Evolutionary conservation across 35 echinoderm and acorn worm species (phyloP).

Genomic region (Patiria miniata): DNA sequence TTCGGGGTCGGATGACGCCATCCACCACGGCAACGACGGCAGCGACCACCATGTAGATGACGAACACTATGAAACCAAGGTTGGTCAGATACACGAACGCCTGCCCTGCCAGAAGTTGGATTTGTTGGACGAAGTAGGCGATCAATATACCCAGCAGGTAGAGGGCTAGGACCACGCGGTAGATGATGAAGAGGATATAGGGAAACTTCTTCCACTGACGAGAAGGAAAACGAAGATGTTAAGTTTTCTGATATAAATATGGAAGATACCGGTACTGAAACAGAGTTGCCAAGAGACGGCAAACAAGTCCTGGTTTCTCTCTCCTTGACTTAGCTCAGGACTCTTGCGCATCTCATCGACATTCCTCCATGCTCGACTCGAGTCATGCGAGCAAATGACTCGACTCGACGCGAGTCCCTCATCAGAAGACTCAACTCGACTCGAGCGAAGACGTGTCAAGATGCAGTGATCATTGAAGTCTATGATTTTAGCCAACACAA

Average conservation of each 20-base stretch:
- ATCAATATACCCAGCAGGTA: constrained; percentile 39
- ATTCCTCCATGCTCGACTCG: too few relatives aligned
- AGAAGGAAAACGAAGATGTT: background rate
- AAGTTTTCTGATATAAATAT: too few relatives aligned
- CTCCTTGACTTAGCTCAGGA: too few relatives aligned
- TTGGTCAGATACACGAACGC: constrained; percentile 50
- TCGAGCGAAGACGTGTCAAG: too few relatives aligned
- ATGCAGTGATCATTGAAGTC: too few relatives aligned
- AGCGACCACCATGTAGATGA: constrained; percentile 12
- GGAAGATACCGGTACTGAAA: background rate
- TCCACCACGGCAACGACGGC: background rate
- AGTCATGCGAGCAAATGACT: too few relatives aligned
- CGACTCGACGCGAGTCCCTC: too few relatives aligned
- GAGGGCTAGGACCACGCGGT: constrained; percentile 35
- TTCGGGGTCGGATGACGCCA: background rate
- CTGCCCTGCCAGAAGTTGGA: background rate
- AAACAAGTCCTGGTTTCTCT: too few relatives aligned
- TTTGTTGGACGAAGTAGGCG: constrained; percentile 22
- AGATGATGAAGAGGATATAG: background rate
- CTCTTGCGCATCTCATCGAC: too few relatives aligned
- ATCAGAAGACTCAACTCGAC: too few relatives aligned
- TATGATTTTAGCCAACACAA: too few relatives aligned
- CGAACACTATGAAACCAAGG: constrained; percentile 33
- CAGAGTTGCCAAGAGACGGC: too few relatives aligned
- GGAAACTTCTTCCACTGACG: constrained; percentile 32